Evolutionary conservation across 2,113 vertebrate genomes (phyloP), one percentile per base, ranked within the genome.

Genomic region (Hippoglossus stenolepis): DNA sequence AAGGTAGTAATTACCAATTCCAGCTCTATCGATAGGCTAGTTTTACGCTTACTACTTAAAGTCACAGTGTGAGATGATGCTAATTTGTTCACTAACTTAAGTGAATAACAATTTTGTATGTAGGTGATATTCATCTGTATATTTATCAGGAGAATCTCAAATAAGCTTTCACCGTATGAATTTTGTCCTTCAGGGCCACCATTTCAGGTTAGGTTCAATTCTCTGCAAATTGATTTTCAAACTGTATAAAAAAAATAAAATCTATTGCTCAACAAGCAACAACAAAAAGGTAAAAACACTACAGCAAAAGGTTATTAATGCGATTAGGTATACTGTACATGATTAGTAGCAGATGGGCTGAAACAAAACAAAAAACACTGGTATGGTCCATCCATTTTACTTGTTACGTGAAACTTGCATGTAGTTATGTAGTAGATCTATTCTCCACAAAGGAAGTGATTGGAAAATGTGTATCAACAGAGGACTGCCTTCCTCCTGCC

Each of bases 351-450:
- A 71, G 31, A 77, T 47, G 83, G 84, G 87, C 86, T 83, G 15
- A 84, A 88, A 82, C 75, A 85, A 73, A 71, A 20, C 47, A 66
- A 51, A 26, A 67, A 49, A 26, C 87, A 87, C 78, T 80, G 89
- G 88, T 89, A 89, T 90, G 89, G 88, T 91, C 90, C 88, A 71
- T 89, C 70, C 23, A 70, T 85, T 77, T 81, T 71, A 73, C 65
- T 62, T 11, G 28, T 59, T 49, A 73, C 24, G 60, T 5, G 2
- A 72, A 76, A 69, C 40, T 72, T 70, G 60, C 38, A 45, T 72
- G 61, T 69, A 23, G 57, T 61, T 61, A 68, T 61, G 20, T 58
- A 13, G 73, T 3, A 26, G 68, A 61, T 79, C 35, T 73, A 51
- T n/a, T n/a, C 24, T 78, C 68, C 62, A 47, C 24, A 81, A 82